A percentile compares a stretch with the other conserved stretches of the same genome.
Conservation (phyloP, 2,888 invertebrate species). For the Cistogaster globosa region DNA sequence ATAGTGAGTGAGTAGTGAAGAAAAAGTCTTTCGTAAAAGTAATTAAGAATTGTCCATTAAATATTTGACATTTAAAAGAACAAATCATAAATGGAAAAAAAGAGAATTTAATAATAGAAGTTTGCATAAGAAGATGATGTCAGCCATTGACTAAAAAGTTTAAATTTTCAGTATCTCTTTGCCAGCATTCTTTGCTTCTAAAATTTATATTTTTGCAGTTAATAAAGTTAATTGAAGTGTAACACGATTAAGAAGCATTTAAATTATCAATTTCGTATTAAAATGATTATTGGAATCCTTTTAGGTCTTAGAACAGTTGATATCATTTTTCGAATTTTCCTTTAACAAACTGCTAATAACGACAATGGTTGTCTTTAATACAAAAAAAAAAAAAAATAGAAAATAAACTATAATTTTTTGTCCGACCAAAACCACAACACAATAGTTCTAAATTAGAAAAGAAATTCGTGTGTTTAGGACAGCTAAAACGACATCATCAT, state of each 20-base stretch:
- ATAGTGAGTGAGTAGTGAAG: neutral
- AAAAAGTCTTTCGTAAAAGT: conserved; percentile 43
- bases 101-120: neutral
- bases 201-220: too few species aligned
- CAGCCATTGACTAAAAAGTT: too few species aligned
- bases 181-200: too few species aligned
- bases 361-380: conserved; percentile 3
- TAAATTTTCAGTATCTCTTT: too few species aligned
- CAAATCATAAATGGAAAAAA: neutral
- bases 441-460: conserved; percentile 29
- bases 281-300: too few species aligned
- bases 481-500: neutral
- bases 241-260: too few species aligned
- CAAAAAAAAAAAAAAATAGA: too few species aligned
- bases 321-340: too few species aligned
- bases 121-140: neutral
- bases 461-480: conserved; percentile 2
- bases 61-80: conserved; percentile 41
- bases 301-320: too few species aligned
- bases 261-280: too few species aligned
- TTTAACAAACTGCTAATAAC: neutral
- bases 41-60: conserved; percentile 62
- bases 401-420: too few species aligned
- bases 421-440: neutral
- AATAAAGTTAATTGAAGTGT: too few species aligned